phyloP scores from a whole-genome alignment of 1,140 invertebrate species.

The Medauroidea extradentata region DNA sequence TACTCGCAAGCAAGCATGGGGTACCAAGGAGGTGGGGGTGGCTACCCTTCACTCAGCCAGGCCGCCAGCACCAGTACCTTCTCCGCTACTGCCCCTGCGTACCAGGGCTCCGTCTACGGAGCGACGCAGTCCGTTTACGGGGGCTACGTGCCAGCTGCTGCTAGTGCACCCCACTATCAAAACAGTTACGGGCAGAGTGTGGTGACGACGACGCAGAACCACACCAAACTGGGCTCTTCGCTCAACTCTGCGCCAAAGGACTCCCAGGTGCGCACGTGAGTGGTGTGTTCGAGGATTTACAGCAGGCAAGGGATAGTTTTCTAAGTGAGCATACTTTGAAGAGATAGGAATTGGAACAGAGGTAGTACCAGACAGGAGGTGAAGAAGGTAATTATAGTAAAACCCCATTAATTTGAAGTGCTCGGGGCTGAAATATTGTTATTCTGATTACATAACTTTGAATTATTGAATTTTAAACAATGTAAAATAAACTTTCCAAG shows the following conservation, averaged over 20 bases:
- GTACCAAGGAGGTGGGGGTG: slow-evolving; percentile 9
- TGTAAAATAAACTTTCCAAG: too few relatives aligned
- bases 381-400: too few relatives aligned
- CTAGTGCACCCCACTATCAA: slow-evolving; percentile 14
- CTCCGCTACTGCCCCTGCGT: slow-evolving; percentile 3
- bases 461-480: too few relatives aligned
- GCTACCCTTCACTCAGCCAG: slow-evolving; percentile 17
- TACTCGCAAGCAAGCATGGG: slow-evolving; percentile 8
- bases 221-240: slow-evolving; percentile 10
- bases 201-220: slow-evolving; percentile 10
- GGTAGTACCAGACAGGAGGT: too few relatives aligned
- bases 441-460: too few relatives aligned
- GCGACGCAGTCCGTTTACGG: slow-evolving; percentile 14
- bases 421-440: too few relatives aligned
- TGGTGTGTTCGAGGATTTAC: too few relatives aligned
- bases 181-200: slow-evolving; percentile 13
- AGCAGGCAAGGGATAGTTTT: too few relatives aligned
- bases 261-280: slow-evolving; percentile 14
- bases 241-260: slow-evolving; percentile 13
- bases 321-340: too few relatives aligned
- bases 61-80: slow-evolving; percentile 6
- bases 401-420: too few relatives aligned
- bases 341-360: too few relatives aligned
- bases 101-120: slow-evolving; percentile 2
- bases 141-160: slow-evolving; percentile 6